phyloP scores from a whole-genome alignment of 2,113 vertebrate species.

The Cyprinodon brontotheroides region DNA sequence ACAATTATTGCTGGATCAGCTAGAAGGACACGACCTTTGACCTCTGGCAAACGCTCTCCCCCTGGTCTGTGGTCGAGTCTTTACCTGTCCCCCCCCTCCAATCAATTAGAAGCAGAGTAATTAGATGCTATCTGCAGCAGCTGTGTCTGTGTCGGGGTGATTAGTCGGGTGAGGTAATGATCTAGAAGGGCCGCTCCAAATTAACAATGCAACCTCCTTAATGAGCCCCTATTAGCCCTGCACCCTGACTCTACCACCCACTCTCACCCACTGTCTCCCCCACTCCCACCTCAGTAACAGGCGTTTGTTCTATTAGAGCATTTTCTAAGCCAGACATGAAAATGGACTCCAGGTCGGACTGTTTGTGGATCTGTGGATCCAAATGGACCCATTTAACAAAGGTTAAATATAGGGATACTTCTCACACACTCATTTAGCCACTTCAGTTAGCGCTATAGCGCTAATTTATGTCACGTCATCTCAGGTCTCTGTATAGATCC shows the following conservation, averaged over 20 bases:
- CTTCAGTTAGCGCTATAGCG: too few species aligned
- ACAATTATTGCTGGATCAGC: conserved; percentile 53
- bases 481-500: too few species aligned
- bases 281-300: background rate
- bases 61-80: conserved; percentile 13
- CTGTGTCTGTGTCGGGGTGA: conserved; percentile 69
- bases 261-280: conserved; percentile 54
- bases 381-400: too few species aligned
- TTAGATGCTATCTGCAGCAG: conserved; percentile 74
- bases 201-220: conserved; percentile 85
- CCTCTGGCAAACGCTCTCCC: background rate
- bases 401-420: too few species aligned
- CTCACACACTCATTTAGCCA: too few species aligned
- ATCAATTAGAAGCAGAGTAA: conserved; percentile 72
- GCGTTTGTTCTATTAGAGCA: too few species aligned
- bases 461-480: too few species aligned
- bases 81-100: conserved; percentile 34
- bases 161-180: conserved; percentile 84
- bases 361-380: too few species aligned
- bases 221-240: conserved; percentile 83
- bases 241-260: conserved; percentile 80
- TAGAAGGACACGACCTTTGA: conserved; percentile 33
- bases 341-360: too few species aligned
- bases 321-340: too few species aligned
- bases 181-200: conserved; percentile 84